Base-by-base conservation (phyloP, 2,797 vertebrate genomes). In the Cryptoprocta ferox region DNA sequence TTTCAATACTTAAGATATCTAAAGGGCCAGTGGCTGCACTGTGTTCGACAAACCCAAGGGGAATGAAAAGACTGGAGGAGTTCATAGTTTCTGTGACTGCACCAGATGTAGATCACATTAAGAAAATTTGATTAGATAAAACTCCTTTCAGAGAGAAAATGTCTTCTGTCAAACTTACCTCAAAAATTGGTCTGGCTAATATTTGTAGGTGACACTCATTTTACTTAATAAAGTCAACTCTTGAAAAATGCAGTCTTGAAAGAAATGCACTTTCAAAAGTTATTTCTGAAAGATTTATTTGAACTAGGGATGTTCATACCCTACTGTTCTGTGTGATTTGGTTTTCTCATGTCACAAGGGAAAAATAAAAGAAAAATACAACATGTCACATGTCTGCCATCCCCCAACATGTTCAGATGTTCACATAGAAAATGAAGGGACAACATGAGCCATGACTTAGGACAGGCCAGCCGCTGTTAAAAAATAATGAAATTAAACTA, bases 251-350 rank as follows among this genome's bases (percentile, higher is more conserved):
- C 70, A 53, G 37, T 73, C 63, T 71, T 84, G 14, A 82, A 86
- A 66, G 45, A 76, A 76, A 53, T 94, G 71, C 4, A 93, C 32
- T 93, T 84, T 71, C 26, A 94, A 89, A 87, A 76, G 35, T 75
- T 93, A 71, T 95, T 76, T 96, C 80, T 96, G 68, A 82, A 82
- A 92, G 91, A 97, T 95, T 96, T 89, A 68, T 91, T 95, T 93
- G 80, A 95, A 76, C 6, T 39, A 82, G 59, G 79, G 63, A 61
- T 65, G 83, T 84, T 93, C 86, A 95, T 76, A 68, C n/a, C 89
- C n/a, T 53, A 30, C 50, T 66, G 8, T 18, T 66, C 18, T 78
- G 13, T 80, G 65, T 93, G 91, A 95, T 93, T 93, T 78, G 76
- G 93, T 97, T 91, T 95, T 92, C 83, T 87, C 8, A 71, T 80